phyloP scores from a whole-genome alignment of 2,888 invertebrate species.

The Ligdia adustata region DNA sequence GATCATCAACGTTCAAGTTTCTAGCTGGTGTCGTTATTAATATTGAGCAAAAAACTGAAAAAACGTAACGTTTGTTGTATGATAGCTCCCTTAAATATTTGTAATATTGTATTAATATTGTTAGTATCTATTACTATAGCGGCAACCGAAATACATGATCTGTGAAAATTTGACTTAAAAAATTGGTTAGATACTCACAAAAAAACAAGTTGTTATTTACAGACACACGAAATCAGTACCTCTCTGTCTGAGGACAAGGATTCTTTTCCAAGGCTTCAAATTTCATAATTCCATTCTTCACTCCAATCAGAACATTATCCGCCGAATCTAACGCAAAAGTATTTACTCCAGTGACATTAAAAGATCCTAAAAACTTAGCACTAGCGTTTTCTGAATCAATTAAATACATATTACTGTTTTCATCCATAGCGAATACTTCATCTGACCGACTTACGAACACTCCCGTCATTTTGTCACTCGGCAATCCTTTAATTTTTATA shows the following conservation, averaged over 20 bases:
- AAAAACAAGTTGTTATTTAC: slow-evolving; percentile 15
- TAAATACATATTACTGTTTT: slow-evolving; percentile 63
- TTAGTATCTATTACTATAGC: no score
- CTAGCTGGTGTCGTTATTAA: no score
- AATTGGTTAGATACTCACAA: background rate
- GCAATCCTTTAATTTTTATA: slow-evolving; percentile 68
- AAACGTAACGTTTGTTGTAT: no score
- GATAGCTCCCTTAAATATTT: no score
- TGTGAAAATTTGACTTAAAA: no score
- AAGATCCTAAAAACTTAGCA: slow-evolving; percentile 61
- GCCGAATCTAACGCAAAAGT: slow-evolving; percentile 71
- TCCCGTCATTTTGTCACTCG: slow-evolving; percentile 68
- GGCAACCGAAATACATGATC: no score
- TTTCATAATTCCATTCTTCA: slow-evolving; percentile 64
- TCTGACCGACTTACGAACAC: slow-evolving; percentile 69
- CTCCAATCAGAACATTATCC: slow-evolving; percentile 70
- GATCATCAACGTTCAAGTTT: no score
- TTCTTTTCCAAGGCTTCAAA: slow-evolving; percentile 62
- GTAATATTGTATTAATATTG: no score
- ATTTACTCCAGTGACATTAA: slow-evolving; percentile 65
- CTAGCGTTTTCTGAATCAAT: slow-evolving; percentile 61
- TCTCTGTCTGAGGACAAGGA: slow-evolving; percentile 55
- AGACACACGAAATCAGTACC: slow-evolving; percentile 36
- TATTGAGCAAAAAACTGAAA: no score
- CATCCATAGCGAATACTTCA: slow-evolving; percentile 73